A percentile compares a stretch with the other conserved stretches of the same genome.
Conservation (phyloP, 2,888 invertebrate species). For the Toxonevra muliebris region DNA sequence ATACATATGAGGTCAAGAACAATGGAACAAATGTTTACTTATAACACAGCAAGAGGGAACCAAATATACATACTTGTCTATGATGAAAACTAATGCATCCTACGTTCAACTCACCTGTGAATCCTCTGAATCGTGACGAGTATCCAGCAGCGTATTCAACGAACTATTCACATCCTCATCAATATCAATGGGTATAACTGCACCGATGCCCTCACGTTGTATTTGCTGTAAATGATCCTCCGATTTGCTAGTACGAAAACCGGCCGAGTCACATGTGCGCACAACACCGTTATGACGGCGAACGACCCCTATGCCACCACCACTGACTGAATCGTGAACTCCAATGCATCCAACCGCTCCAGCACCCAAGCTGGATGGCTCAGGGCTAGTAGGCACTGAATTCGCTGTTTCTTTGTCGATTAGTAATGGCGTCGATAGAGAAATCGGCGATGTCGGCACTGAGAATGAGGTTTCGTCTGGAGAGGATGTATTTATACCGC, state of each 20-base stretch:
- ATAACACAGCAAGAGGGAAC: not conserved
- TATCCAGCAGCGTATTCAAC: constrained; percentile 88
- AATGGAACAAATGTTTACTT: not conserved
- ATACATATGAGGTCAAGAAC: too few relatives aligned
- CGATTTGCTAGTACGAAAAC: constrained; percentile 88
- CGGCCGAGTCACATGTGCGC: constrained; percentile 69
- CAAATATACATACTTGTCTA: not conserved
- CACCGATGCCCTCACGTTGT: constrained; percentile 72
- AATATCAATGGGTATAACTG: constrained; percentile 86
- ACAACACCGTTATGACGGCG: constrained; percentile 67
- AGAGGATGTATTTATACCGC: constrained; percentile 50
- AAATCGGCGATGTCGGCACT: constrained; percentile 67
- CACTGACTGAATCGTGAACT: constrained; percentile 31
- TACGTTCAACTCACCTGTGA: constrained; percentile 59
- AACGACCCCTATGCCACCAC: constrained; percentile 46
- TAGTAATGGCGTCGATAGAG: constrained; percentile 64
- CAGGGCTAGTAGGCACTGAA: constrained; percentile 78
- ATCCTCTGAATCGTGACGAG: constrained; percentile 70
- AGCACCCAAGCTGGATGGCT: constrained; percentile 59
- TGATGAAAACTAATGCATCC: too few relatives aligned
- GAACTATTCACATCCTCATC: constrained; percentile 95
- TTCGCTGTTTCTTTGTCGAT: constrained; percentile 66
- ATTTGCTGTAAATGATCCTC: constrained; percentile 88
- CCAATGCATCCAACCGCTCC: constrained; percentile 35
- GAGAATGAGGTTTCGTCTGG: constrained; percentile 64